phyloP scores from a whole-genome alignment of 1,140 invertebrate species.

The Drosophila simulans region DNA sequence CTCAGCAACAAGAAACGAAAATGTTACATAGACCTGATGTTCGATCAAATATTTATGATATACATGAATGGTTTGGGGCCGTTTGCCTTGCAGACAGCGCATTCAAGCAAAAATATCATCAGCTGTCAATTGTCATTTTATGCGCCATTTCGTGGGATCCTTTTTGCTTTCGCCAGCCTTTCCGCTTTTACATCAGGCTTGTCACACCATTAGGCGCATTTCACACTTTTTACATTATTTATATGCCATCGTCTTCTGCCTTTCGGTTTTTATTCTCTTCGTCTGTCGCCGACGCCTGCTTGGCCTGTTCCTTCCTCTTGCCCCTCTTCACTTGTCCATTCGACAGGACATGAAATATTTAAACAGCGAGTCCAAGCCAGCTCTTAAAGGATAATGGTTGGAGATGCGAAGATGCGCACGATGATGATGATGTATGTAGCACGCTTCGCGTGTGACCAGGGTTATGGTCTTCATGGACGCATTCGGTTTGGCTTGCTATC shows the following conservation, averaged over 20 bases:
- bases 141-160: slow-evolving; percentile 69
- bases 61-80: slow-evolving; percentile 18
- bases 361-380: slow-evolving; percentile 39
- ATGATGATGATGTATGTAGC: slow-evolving; percentile 41
- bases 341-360: slow-evolving; percentile 67
- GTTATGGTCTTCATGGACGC: slow-evolving; percentile 5
- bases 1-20: slow-evolving; percentile 57
- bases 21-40: slow-evolving; percentile 65
- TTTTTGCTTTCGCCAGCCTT: not conserved
- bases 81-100: slow-evolving; percentile 23
- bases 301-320: not conserved
- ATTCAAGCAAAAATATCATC: slow-evolving; percentile 58
- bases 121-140: slow-evolving; percentile 81
- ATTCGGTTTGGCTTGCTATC: not conserved
- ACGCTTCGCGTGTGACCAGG: slow-evolving; percentile 14
- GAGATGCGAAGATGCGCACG: not conserved
- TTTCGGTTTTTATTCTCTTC: slow-evolving; percentile 36
- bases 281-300: slow-evolving; percentile 1
- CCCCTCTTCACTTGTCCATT: slow-evolving; percentile 12
- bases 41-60: slow-evolving; percentile 58
- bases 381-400: slow-evolving; percentile 46
- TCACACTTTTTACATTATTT: slow-evolving; percentile 82
- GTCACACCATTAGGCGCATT: slow-evolving; percentile 80
- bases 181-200: slow-evolving; percentile 31
- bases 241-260: slow-evolving; percentile 59